Conservation (phyloP, 2,113 vertebrate genomes). For the Psophia crepitans region DNA sequence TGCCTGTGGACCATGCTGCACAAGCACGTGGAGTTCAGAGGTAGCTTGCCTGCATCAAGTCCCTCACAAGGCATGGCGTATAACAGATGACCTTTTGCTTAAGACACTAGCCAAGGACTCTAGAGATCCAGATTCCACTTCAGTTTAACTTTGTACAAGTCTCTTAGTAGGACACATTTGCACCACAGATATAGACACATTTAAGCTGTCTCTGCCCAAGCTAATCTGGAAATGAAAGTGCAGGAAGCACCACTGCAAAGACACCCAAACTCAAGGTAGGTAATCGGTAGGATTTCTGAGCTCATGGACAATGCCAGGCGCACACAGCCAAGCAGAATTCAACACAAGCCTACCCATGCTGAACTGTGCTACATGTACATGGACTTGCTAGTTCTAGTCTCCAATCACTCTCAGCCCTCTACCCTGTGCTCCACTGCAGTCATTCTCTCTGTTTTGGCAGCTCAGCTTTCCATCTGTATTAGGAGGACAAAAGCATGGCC, state of each 20-base stretch:
- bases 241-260: background rate
- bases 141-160: slow-evolving; percentile 24
- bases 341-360: background rate
- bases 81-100: slow-evolving; percentile 24
- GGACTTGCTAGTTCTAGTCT: background rate
- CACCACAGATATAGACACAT: background rate
- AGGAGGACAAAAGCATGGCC: background rate
- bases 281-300: background rate
- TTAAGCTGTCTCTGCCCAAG: background rate
- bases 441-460: background rate
- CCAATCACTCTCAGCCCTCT: background rate
- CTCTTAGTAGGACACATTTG: background rate
- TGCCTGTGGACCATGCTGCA: background rate
- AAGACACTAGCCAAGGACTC: slow-evolving; percentile 19
- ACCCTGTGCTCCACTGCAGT: background rate
- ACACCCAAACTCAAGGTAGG: background rate
- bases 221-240: slow-evolving; percentile 39
- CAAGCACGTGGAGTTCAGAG: background rate
- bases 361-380: background rate
- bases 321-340: background rate
- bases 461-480: background rate
- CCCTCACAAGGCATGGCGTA: background rate
- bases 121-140: slow-evolving; percentile 1
- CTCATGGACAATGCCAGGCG: background rate
- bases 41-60: background rate